Evolutionary conservation across 2,113 vertebrate genomes (phyloP).

Genomic region (Regulus satrapa): DNA sequence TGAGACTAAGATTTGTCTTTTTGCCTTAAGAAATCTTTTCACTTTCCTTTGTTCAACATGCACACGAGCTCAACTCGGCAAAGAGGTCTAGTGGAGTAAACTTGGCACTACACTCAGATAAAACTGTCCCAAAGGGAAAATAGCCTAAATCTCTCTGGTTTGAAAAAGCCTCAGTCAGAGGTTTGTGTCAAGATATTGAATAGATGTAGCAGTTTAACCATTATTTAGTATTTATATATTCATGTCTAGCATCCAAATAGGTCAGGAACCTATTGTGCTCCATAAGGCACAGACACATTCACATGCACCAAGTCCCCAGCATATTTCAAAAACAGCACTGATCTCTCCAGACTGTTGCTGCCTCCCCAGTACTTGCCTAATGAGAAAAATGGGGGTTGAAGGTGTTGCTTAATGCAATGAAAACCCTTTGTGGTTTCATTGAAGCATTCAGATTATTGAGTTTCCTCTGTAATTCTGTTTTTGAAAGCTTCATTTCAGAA

Average conservation of each 20-base stretch:
- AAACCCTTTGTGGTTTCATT: not conserved
- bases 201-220: not conserved
- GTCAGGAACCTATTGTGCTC: not conserved
- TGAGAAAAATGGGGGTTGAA: not conserved
- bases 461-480: not conserved
- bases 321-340: not conserved
- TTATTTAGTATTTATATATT: constrained; percentile 36
- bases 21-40: not conserved
- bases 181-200: not conserved
- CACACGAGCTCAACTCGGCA: not conserved
- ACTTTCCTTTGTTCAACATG: not conserved
- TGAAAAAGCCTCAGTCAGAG: constrained; percentile 4
- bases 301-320: not conserved
- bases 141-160: not conserved
- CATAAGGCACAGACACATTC: not conserved
- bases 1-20: not conserved
- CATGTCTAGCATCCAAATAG: not conserved
- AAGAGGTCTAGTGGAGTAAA: not conserved
- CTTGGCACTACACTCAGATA: not conserved
- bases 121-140: not conserved
- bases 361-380: not conserved
- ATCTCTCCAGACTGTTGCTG: not conserved
- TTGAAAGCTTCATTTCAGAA: not conserved
- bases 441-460: not conserved
- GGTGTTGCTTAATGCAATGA: not conserved